A percentile compares a stretch with the other conserved stretches of the same genome.
Evolutionary conservation across 2,113 vertebrate species (phyloP).

Genomic region (Penelope pileata): DNA sequence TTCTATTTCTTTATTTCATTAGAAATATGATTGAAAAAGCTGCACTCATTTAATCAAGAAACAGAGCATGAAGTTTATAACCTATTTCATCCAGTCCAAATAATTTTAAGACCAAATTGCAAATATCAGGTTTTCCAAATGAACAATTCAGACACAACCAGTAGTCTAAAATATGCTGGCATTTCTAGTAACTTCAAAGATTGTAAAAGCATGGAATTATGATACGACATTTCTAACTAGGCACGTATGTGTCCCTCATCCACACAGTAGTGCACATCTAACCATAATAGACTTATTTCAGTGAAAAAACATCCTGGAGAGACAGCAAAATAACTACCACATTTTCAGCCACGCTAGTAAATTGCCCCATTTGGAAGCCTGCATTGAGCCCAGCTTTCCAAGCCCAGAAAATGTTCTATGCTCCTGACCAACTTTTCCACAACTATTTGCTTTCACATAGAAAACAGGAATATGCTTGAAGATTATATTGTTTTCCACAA

Average conservation of each 20-base stretch:
- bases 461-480: background rate
- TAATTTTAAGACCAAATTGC: background rate
- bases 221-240: background rate
- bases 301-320: background rate
- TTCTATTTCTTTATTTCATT: constrained; percentile 5
- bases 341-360: background rate
- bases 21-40: constrained; percentile 24
- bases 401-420: background rate
- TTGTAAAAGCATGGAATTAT: background rate
- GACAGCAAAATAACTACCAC: background rate
- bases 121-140: constrained; percentile 47
- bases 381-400: background rate
- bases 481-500: background rate
- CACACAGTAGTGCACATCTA: accelerated
- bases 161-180: background rate
- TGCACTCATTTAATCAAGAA: constrained; percentile 20
- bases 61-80: background rate
- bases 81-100: constrained; percentile 13
- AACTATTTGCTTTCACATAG: background rate
- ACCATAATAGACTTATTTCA: background rate
- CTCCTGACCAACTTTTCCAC: background rate
- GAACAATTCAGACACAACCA: constrained; percentile 14
- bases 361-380: background rate
- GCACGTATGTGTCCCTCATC: background rate
- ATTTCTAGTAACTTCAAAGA: background rate